Evolutionary conservation across 2,113 vertebrate genomes (phyloP).

Genomic region (Chauna torquata): DNA sequence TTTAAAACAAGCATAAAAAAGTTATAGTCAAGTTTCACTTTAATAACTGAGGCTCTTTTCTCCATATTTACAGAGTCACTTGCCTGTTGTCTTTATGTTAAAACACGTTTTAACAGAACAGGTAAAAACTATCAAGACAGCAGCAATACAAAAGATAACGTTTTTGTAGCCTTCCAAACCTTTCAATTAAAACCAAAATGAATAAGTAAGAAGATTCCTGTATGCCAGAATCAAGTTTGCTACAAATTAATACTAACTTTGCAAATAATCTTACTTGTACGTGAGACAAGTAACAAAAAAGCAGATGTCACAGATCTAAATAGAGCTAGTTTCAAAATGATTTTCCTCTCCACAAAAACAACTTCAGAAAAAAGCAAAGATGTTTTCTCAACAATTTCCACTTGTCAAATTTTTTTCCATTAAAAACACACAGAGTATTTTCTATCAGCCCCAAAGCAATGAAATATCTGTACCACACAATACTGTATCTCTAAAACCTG

Average conservation of each 20-base stretch:
- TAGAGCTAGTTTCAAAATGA: not conserved
- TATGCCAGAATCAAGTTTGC: accelerated
- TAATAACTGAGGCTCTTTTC: too few relatives aligned
- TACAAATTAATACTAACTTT: accelerated
- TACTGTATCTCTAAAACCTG: accelerated
- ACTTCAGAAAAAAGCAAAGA: not conserved
- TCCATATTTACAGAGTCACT: accelerated
- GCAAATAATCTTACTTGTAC: not conserved
- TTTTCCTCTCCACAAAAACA: not conserved
- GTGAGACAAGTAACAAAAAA: not conserved
- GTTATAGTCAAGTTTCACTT: not conserved
- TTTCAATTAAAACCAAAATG: not conserved
- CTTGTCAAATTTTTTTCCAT: not conserved
- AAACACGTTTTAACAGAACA: not conserved
- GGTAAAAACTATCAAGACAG: not conserved
- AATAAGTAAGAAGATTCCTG: not conserved
- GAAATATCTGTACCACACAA: too few relatives aligned
- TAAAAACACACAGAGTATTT: not conserved
- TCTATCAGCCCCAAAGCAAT: accelerated
- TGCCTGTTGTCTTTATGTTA: not conserved
- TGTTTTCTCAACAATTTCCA: not conserved
- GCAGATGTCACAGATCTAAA: not conserved
- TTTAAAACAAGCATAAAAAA: not conserved
- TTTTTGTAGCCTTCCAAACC: not conserved
- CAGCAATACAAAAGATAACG: accelerated